Base-by-base conservation (phyloP, 2,888 invertebrate genomes). In the Synanthedon formicaeformis region DNA sequence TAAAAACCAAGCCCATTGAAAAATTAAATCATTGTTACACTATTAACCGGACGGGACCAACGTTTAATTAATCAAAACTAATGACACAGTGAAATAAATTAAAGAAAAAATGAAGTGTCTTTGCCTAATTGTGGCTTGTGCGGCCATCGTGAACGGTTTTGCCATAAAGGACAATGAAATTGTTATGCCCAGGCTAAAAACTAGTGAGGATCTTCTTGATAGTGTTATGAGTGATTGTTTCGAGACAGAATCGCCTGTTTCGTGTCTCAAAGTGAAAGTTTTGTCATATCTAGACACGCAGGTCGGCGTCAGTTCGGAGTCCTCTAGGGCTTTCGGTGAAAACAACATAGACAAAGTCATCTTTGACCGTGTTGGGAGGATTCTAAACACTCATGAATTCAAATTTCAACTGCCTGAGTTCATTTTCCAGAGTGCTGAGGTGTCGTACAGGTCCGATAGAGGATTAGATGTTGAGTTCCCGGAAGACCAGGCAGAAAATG, bases 251-350 rank as follows among this genome's bases (percentile, higher is more conserved):
- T 90, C 91, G 6, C 92, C 93, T 75, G 90, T 91, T 73, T 85
- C 89, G 50, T 95, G 94, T 67, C 89, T 94, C 62, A 94, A 94
- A 82, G 90, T 90, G 76, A 92, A 93, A 81, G 92, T 94, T 65
- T 85, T 95, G 40, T 90, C 89, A 53, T 94, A 92, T 80, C 84
- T 95, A 83, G 94, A 94, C 76, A 91, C 90, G 48, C 86, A 92
- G 54, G 78, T 92, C 56, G 92, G 92, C 63, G 84, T 91, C 41
- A 80, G 84, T 54, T 88, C 89, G 53, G 91, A 92, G 63, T 88
- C 90, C 52, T 88, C 90, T 50, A 89, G 92, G 59, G 90, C 90
- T 56, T 85, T 91, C 57, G 81, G 91, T 60, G 88, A 89, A 54
- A 78, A 88, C 52, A 90, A 92, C 69, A 89, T 93, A 58, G 94